These are phyloP conservation scores for Crioceris asparagi DNA, from an alignment of 2,888 invertebrate species.

Conservation along the genomic window DNA sequence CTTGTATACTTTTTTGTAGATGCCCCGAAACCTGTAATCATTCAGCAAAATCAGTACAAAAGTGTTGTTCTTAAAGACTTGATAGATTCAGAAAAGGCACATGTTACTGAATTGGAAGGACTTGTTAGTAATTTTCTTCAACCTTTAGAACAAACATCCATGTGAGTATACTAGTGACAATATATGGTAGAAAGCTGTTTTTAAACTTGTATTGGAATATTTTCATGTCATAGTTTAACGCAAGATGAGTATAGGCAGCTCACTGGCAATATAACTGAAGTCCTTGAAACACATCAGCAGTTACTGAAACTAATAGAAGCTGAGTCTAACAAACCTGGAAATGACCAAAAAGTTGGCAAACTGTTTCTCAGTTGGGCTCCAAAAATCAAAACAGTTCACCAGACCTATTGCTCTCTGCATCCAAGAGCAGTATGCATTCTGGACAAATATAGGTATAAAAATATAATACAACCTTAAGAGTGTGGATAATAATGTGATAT, in stretches of 20 bases:
- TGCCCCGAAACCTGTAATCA: conserved; percentile 48
- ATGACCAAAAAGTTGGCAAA: conserved; percentile 81
- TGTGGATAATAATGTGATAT: background rate
- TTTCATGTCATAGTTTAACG: conserved; percentile 50
- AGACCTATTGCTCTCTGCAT: conserved; percentile 85
- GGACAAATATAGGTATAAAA: conserved; percentile 88
- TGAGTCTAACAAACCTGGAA: conserved; percentile 57
- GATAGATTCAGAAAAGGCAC: conserved; percentile 84
- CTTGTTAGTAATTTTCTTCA: conserved; percentile 75
- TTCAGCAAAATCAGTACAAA: conserved; percentile 63
- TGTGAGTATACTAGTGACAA: conserved; percentile 54
- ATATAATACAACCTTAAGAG: too few species aligned
- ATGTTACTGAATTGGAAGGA: conserved; percentile 81
- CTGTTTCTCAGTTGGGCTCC: conserved; percentile 80
- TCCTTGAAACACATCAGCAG: conserved; percentile 75
- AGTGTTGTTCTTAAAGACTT: conserved; percentile 82
- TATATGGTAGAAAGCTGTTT: background rate
- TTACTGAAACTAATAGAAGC: conserved; percentile 70
- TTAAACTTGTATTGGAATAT: conserved; percentile 3
- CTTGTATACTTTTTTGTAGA: too few species aligned
- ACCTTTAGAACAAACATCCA: conserved; percentile 75
- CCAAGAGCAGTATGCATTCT: conserved; percentile 89
- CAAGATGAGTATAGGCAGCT: conserved; percentile 79
- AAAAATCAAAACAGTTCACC: conserved; percentile 72
- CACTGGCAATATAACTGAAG: conserved; percentile 80